Evolutionary conservation across 2,888 invertebrate genomes (phyloP), one percentile per base, ranked within the genome.

Genomic region (Beris chalybata): DNA sequence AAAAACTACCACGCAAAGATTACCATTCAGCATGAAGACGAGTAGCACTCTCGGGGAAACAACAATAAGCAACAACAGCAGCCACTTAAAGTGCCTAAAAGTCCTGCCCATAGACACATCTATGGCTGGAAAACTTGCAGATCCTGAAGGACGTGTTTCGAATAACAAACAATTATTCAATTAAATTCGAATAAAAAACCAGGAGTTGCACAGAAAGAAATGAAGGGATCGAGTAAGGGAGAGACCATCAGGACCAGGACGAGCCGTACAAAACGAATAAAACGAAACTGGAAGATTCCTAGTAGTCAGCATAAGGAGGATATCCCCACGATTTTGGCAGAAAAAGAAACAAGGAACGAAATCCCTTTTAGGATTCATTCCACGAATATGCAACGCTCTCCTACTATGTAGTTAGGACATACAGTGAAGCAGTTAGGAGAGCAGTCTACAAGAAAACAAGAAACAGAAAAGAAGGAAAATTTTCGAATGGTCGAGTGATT

Each of bases 141-240:
- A 70, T 70, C 71, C 71, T 67, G 64, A 65, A 72, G 54, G 70
- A 72, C 72, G 76, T 77, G 78, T 75, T 76, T 75, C 74, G 75
- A 73, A 74, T 74, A 77, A 74, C 73, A 76, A 77, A 74, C 75
- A 78, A 78, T 78, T 78, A 78, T 78, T 78, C 78, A 78, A 78
- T 78, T 78, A 78, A 78, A 78, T 78, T 76, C 75, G 75, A 75
- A 78, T 77, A 76, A 76, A 75, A 74, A 73, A 67, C 54, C 64
- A 64, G 53, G 64, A 54, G 45, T 61, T 61, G 50, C 38, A 50
- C 61, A 13, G 22, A 50, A 59, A 58, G 50, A 32, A 59, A 61
- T 61, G 43, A 61, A 22, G 50, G 61, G 50, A 61, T 61, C 38
- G 9, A 38, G 38, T 4, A 9, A 38, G 3, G 38, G 38, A 38